Evolutionary conservation across 2,888 invertebrate species (phyloP), one percentile per base, ranked within the genome.

Genomic region (Autographa pulchrina): DNA sequence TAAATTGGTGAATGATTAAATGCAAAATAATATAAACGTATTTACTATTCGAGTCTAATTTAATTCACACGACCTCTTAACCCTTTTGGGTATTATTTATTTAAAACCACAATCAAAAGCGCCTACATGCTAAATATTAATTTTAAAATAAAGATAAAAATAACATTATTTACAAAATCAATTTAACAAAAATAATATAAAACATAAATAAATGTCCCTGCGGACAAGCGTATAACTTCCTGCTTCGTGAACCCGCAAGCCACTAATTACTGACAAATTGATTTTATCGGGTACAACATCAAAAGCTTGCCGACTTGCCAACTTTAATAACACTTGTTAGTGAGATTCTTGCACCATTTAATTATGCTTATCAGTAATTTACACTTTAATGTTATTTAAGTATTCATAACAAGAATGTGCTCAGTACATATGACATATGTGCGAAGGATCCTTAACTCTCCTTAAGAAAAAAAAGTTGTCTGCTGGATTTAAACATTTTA

Each of bases 241-340:
- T 48, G 48, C 48, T n/a, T n/a, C 48, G 48, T 48, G n/a, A n/a
- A n/a, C 48, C 48, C n/a, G n/a, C 48, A 48, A 48, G n/a, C n/a
- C 7, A 7, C 48, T 48, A 48, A 48, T 48, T 48, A 48, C 48
- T 48, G 48, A 48, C 48, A 48, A 48, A 48, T 48, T 48, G 48
- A 48, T 48, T 48, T 48, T n/a, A 48, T 48, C 48, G 5, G 48
- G n/a, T 7, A n/a, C 8, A 48, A 48, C 5, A 48, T 48, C 7
- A 48, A 48, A 48, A 48, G 48, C 48, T 48, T 7, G 48, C 48
- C 48, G 48, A 16, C n/a, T 48, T 48, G 48, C 48, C n/a, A n/a
- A n/a, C 48, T 48, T 48, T 48, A 48, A 48, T 48, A n/a, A 48
- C n/a, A 48, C 48, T 48, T 48, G 48, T 48, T 48, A 48, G 48